Percentiles rank a stretch among this genome's conserved stretches.
Evolutionary conservation across 2,797 vertebrate species (phyloP).

Genomic region (Okamejei kenojei): DNA sequence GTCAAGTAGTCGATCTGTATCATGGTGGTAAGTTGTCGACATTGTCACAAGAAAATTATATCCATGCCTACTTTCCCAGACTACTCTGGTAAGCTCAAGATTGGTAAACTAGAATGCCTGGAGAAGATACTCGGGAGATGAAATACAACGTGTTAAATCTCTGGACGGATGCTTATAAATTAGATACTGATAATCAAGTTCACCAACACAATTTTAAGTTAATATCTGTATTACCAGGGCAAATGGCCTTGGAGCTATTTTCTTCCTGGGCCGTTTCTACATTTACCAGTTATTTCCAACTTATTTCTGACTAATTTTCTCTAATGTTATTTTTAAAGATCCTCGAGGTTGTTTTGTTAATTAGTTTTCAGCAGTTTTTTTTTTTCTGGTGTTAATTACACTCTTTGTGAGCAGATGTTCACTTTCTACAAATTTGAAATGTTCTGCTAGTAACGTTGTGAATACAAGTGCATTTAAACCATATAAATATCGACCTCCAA

Average conservation of each 20-base stretch:
- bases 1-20: neutral
- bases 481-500: neutral
- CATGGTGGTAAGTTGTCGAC: neutral
- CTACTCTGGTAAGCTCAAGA: neutral
- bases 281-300: neutral
- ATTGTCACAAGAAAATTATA: neutral
- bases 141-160: neutral
- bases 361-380: slow-evolving; percentile 7
- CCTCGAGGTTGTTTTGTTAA: neutral
- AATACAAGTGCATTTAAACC: neutral
- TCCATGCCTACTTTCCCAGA: neutral
- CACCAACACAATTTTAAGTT: neutral
- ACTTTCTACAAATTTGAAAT: neutral
- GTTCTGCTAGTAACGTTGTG: neutral
- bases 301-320: neutral
- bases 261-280: neutral
- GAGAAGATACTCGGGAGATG: neutral
- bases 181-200: neutral
- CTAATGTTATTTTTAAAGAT: neutral
- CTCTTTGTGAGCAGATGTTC: slow-evolving; percentile 28
- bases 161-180: neutral
- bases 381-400: slow-evolving; percentile 23
- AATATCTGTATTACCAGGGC: neutral
- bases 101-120: neutral
- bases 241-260: neutral